Evolutionary conservation across 1,140 invertebrate species (phyloP), one percentile per base, ranked within the genome.

Genomic region (Nymphalis io): DNA sequence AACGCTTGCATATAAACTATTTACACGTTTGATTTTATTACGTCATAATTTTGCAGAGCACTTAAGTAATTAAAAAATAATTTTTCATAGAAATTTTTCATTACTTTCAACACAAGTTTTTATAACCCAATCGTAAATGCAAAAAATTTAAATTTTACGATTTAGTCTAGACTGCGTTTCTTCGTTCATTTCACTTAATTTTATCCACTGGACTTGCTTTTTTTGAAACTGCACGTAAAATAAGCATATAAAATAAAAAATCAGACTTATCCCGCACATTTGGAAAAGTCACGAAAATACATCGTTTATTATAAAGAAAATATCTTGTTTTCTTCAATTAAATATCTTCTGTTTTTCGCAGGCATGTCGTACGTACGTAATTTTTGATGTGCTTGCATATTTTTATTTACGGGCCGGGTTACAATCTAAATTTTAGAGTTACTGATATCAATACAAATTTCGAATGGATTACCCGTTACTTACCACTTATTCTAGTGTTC

Each of bases 101-200:
- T 53, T 21, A 53, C 11, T 21, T 61, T 63, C 21, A 63, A 59
- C 46, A 51, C 44, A 63, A 65, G n/a, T 70, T 48, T 62, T 62
- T 60, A 64, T 20, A 16, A 33, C 20, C 13, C 6, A 53, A 21
- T 51, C 55, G 38, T 70, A 70, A 70, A 70, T 48, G 60, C 44
- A 61, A 46, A 60, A 44, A 53, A 46, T 70, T 20, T 13, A 21
- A 53, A 16, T 60, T 70, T 70, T 60, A 70, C 61, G 68, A 70
- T 57, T 53, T 40, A 40, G 68, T 70, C 57, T 70, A 70, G 68
- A 70, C 68, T 61, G 27, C 6, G 23, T 61, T 61, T 48, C 23
- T 23, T 38, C 13, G 10, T 60, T 44, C 44, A 20, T 53, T 53
- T 18, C 11, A 53, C 21, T 53, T 53, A 23, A 53, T 23, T 53